Percentiles rank a stretch among this genome's conserved stretches.
These are phyloP conservation scores for Lethrus apterus DNA, from an alignment of 1,140 invertebrate species.

Conservation along the genomic window DNA sequence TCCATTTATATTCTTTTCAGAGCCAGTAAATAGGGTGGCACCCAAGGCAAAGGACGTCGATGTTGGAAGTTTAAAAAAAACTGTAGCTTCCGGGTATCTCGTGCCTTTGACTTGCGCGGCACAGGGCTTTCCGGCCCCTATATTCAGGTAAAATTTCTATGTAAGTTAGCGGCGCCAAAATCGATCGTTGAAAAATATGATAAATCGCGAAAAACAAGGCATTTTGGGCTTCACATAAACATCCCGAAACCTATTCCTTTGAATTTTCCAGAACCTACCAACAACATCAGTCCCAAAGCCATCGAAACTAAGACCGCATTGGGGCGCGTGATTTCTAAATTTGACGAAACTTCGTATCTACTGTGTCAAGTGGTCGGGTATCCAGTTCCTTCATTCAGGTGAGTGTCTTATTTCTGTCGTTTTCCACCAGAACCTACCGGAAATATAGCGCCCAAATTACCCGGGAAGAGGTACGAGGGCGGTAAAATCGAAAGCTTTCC, in stretches of 20 bases:
- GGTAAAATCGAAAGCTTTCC: slow-evolving; percentile 46
- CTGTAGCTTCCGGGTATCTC: slow-evolving; percentile 13
- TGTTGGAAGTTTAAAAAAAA: slow-evolving; percentile 39
- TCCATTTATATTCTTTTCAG: slow-evolving; percentile 39
- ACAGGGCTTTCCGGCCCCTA: slow-evolving; percentile 60
- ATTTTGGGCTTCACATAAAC: no score
- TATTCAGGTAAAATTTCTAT: slow-evolving; percentile 52
- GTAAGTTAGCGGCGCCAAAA: not conserved
- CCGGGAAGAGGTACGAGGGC: slow-evolving; percentile 52
- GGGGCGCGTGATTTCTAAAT: slow-evolving; percentile 7
- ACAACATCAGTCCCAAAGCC: slow-evolving; percentile 54
- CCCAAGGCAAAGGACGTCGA: slow-evolving; percentile 47
- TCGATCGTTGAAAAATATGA: no score
- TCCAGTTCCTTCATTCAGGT: slow-evolving; percentile 15
- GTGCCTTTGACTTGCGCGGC: slow-evolving; percentile 56
- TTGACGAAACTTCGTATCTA: slow-evolving; percentile 45
- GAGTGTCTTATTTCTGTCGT: slow-evolving; percentile 4
- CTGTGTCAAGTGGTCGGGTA: slow-evolving; percentile 53
- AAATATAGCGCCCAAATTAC: slow-evolving; percentile 57
- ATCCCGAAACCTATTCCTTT: no score
- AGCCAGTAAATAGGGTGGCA: slow-evolving; percentile 44
- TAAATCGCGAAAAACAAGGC: no score
- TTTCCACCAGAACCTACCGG: slow-evolving; percentile 55
- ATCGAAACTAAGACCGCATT: slow-evolving; percentile 33
- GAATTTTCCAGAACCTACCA: slow-evolving; percentile 23